phyloP scores from a whole-genome alignment of 2,797 vertebrate species.

The Oreortyx pictus region DNA sequence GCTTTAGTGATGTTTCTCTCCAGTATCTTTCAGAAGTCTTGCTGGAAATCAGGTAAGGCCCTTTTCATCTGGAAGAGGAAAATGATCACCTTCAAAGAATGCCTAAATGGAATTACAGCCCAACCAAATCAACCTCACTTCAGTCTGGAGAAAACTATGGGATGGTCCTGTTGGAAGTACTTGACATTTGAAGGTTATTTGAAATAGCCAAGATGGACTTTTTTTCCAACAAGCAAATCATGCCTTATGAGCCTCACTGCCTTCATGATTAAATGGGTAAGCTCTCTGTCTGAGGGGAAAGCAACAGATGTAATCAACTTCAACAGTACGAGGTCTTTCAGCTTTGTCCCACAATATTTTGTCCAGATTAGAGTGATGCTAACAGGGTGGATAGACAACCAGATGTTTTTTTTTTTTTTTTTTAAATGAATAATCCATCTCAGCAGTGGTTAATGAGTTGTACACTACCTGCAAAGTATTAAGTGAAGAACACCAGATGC shows the following conservation, averaged over 20 bases:
- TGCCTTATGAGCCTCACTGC: background rate
- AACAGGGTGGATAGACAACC: background rate
- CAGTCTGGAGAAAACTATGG: background rate
- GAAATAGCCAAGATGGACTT: background rate
- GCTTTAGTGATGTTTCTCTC: background rate
- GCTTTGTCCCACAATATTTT: background rate
- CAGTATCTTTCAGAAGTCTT: background rate
- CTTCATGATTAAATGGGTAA: background rate
- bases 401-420: background rate
- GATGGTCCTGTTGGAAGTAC: background rate
- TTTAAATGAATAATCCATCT: background rate
- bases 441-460: background rate
- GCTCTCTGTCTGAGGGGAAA: background rate
- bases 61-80: background rate
- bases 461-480: accelerated
- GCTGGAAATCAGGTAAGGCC: background rate
- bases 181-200: background rate
- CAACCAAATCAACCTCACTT: background rate
- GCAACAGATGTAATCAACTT: background rate
- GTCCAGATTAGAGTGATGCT: background rate
- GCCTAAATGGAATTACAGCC: background rate
- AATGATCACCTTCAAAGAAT: accelerated
- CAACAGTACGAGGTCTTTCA: background rate
- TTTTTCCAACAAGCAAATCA: background rate
- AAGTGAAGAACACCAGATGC: background rate